phyloP scores from a whole-genome alignment of 1,140 invertebrate genomes.

The Trigoniulus corallinus region DNA sequence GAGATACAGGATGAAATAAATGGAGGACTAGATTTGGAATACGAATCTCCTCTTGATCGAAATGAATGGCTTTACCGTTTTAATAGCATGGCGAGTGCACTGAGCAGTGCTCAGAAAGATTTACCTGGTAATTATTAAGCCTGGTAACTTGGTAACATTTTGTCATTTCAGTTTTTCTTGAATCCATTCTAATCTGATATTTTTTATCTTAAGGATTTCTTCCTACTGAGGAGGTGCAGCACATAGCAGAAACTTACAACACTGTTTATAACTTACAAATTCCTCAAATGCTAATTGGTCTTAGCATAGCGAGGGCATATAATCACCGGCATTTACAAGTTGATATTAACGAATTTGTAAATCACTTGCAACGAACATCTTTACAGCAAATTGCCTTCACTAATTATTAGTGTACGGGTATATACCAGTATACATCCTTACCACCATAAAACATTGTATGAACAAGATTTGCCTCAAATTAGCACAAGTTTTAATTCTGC shows the following conservation, averaged over 20 bases:
- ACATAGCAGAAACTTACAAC: neutral
- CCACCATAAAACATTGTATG: too few relatives aligned
- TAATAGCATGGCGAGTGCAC: neutral
- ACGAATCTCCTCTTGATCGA: neutral
- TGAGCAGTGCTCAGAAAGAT: neutral
- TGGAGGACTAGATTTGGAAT: neutral
- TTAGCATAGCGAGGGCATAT: neutral
- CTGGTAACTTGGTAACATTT: neutral
- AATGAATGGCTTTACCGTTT: neutral
- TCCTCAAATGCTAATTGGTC: neutral
- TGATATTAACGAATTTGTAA: neutral
- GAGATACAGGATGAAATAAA: neutral
- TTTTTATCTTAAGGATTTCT: conserved; percentile 1
- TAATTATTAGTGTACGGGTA: too few relatives aligned
- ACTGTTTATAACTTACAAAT: neutral
- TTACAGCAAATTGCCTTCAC: too few relatives aligned
- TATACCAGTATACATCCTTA: too few relatives aligned
- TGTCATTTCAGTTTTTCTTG: neutral
- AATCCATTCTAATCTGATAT: neutral
- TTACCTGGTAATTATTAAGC: neutral
- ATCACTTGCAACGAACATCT: neutral
- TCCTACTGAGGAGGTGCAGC: neutral
- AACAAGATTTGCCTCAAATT: too few relatives aligned
- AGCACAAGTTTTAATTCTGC: too few relatives aligned
- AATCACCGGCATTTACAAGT: neutral